Percentiles rank a stretch among this genome's conserved stretches.
Conservation (phyloP, 2,113 vertebrate genomes). For the Sphyrna mokarran region DNA sequence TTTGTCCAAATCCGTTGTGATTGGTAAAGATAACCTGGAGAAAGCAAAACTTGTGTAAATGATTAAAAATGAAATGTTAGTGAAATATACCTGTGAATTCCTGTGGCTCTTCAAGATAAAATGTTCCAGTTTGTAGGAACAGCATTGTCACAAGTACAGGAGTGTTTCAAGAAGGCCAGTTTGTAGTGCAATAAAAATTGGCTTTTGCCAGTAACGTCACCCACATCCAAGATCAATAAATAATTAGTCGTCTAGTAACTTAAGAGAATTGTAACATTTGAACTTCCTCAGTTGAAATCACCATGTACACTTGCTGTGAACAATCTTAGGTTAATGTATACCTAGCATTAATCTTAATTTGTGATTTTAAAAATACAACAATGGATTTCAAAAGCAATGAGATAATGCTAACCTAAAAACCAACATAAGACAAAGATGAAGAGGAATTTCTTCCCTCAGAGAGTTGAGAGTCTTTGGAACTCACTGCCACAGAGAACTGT, state of each 20-base stretch:
- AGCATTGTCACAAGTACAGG: neutral
- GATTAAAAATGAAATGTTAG: neutral
- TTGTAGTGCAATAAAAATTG: neutral
- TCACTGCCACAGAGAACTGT: no score
- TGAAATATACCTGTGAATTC: neutral
- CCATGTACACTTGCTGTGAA: neutral
- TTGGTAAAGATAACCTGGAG: neutral
- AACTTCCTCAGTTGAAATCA: neutral
- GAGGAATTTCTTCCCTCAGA: no score
- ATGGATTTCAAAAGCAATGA: neutral
- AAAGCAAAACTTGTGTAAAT: slow-evolving; percentile 2
- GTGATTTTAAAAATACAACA: neutral
- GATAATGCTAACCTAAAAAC: neutral
- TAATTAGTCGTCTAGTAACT: neutral
- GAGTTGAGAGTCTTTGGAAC: no score
- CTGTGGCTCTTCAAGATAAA: neutral
- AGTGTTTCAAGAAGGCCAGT: neutral
- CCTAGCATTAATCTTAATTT: neutral
- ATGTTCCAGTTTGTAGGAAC: neutral
- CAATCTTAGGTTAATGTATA: neutral
- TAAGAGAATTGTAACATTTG: neutral
- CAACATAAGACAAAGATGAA: no score
- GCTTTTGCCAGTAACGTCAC: neutral
- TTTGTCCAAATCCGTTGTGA: slow-evolving; percentile 21
- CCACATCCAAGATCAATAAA: neutral